Evolutionary conservation across 2,888 invertebrate species (phyloP).

Genomic region (Microdon myrmicae): DNA sequence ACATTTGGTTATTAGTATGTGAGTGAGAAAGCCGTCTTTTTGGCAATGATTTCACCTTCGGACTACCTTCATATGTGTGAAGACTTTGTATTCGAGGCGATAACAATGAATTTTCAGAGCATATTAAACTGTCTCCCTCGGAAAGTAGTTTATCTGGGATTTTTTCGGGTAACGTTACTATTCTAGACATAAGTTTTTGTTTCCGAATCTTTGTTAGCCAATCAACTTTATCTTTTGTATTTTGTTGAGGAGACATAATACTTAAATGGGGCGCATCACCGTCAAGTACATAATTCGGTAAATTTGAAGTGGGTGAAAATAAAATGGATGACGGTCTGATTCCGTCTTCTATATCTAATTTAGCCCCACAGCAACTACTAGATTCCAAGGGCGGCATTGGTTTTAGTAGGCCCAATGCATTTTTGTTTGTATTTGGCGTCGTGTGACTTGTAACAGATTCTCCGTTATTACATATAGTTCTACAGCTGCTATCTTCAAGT

Average conservation of each 20-base stretch:
- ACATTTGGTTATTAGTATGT: slow-evolving; percentile 43
- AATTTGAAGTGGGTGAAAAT: slow-evolving; percentile 75
- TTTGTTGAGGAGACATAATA: slow-evolving; percentile 75
- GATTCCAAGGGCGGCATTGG: slow-evolving; percentile 57
- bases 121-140: slow-evolving; percentile 4
- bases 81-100: slow-evolving; percentile 63
- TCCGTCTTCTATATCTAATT: slow-evolving; percentile 9
- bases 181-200: slow-evolving; percentile 66
- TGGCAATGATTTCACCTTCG: slow-evolving; percentile 56
- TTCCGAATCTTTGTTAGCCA: slow-evolving; percentile 78
- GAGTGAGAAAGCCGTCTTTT: slow-evolving; percentile 60
- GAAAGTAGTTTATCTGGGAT: slow-evolving; percentile 55
- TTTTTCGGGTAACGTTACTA: slow-evolving; percentile 58
- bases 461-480: slow-evolving; percentile 40
- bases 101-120: slow-evolving; percentile 41
- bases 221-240: slow-evolving; percentile 73
- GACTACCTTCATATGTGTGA: slow-evolving; percentile 60
- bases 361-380: neutral
- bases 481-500: slow-evolving; percentile 58
- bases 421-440: slow-evolving; percentile 27
- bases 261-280: slow-evolving; percentile 82
- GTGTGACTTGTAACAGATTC: neutral
- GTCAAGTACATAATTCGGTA: slow-evolving; percentile 81
- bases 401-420: slow-evolving; percentile 32
- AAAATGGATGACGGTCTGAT: slow-evolving; percentile 56